Conservation (phyloP, 2,888 invertebrate genomes). For the Phengaris arion region DNA sequence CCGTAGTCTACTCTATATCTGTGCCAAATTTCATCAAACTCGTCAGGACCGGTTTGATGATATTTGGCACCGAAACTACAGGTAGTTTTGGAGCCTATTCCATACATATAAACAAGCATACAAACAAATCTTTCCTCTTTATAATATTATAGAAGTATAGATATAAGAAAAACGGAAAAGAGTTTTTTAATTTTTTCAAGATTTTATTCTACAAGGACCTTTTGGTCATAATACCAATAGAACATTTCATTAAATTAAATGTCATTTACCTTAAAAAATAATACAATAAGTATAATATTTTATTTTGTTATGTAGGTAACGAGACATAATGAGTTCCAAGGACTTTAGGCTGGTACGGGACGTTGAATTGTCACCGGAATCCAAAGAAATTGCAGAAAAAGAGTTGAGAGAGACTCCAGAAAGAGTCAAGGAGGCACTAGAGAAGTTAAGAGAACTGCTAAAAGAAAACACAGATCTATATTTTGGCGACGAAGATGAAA, state of each 20-base stretch:
- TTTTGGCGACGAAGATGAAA: slow-evolving; percentile 87
- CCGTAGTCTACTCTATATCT: too few relatives aligned
- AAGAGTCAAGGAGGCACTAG: slow-evolving; percentile 79
- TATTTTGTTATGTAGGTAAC: slow-evolving; percentile 45
- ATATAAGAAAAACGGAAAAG: too few relatives aligned
- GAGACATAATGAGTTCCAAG: slow-evolving; percentile 57
- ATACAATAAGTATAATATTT: neutral
- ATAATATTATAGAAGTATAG: too few relatives aligned
- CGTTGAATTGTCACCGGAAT: slow-evolving; percentile 79
- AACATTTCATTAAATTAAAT: neutral
- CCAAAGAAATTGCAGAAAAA: slow-evolving; percentile 78
- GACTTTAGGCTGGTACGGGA: slow-evolving; percentile 81
- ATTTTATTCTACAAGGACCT: too few relatives aligned
- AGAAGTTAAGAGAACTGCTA: slow-evolving; percentile 81
- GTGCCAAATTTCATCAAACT: too few relatives aligned
- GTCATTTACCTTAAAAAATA: neutral
- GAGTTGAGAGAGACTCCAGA: slow-evolving; percentile 87
- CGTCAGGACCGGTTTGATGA: too few relatives aligned
- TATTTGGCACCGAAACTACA: too few relatives aligned
- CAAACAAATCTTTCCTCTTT: too few relatives aligned
- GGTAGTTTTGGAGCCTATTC: too few relatives aligned
- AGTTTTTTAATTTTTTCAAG: too few relatives aligned
- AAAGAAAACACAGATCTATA: slow-evolving; percentile 83
- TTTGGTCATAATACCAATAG: neutral
- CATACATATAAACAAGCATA: too few relatives aligned